phyloP scores from a whole-genome alignment of 2,797 vertebrate genomes.

The Pangasius larnaudii region DNA sequence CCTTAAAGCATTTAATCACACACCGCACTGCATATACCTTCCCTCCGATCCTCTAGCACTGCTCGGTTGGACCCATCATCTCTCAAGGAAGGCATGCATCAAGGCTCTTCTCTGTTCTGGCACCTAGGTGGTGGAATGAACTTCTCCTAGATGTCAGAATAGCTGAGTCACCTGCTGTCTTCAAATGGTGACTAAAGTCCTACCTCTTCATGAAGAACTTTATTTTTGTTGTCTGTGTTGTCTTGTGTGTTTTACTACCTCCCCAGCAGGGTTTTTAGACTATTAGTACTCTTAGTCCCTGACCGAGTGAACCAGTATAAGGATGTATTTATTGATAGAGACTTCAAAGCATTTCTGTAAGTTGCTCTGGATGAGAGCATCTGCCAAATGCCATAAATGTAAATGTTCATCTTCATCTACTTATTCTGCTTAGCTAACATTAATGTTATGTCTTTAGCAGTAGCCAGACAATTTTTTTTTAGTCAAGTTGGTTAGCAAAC shows the following conservation, averaged over 20 bases:
- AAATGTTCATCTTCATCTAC: not conserved
- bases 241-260: not conserved
- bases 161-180: too few relatives aligned
- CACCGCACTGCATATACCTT: not conserved
- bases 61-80: not conserved
- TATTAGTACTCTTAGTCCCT: not conserved
- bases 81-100: not conserved
- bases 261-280: not conserved
- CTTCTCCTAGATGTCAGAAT: not conserved
- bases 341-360: not conserved
- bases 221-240: not conserved
- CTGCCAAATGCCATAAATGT: not conserved
- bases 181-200: not conserved
- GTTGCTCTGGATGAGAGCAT: not conserved
- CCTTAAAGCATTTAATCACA: not conserved
- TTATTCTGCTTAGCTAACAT: not conserved
- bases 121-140: not conserved
- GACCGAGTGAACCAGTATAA: not conserved
- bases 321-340: not conserved
- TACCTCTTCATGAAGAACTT: not conserved
- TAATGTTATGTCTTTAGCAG: not conserved
- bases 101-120: not conserved
- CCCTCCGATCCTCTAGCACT: not conserved
- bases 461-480: not conserved
- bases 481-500: not conserved